Evolutionary conservation across 2,797 vertebrate genomes (phyloP).

Genomic region (Holocentrus rufus): DNA sequence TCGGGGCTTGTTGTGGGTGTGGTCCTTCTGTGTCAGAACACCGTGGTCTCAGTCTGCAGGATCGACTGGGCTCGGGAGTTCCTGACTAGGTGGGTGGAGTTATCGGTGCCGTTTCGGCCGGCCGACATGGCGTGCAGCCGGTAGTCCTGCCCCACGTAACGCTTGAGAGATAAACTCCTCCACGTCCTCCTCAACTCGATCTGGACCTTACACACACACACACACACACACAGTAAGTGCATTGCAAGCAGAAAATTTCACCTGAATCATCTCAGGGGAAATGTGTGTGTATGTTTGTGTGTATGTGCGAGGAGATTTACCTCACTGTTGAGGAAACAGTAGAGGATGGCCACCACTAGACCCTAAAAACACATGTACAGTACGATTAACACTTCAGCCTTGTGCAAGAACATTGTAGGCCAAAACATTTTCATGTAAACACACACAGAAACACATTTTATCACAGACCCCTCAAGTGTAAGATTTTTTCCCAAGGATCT

Average conservation of each 20-base stretch:
- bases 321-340: conserved; percentile 96
- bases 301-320: conserved; percentile 75
- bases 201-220: conserved; percentile 85
- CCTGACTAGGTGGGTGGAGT: conserved; percentile 75
- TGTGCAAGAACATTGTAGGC: no score
- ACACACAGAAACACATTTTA: no score
- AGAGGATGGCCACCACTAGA: conserved; percentile 90
- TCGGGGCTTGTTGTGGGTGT: neutral
- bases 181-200: conserved; percentile 89
- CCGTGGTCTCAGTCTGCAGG: conserved; percentile 91
- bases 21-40: conserved; percentile 80
- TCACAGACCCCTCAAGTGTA: no score
- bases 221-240: neutral
- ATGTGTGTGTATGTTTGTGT: neutral
- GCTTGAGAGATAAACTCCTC: conserved; percentile 83
- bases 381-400: neutral
- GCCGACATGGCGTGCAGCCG: conserved; percentile 78
- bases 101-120: conserved; percentile 84
- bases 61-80: conserved; percentile 87
- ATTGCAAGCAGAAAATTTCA: neutral
- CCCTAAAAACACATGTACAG: conserved; percentile 80
- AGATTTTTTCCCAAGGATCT: no score
- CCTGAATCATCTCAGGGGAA: neutral
- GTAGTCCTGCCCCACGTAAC: conserved; percentile 79
- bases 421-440: no score